Evolutionary conservation across 53 echinoderm and acorn worm genomes (phyloP).

Genomic region (Echinarachnius parma): DNA sequence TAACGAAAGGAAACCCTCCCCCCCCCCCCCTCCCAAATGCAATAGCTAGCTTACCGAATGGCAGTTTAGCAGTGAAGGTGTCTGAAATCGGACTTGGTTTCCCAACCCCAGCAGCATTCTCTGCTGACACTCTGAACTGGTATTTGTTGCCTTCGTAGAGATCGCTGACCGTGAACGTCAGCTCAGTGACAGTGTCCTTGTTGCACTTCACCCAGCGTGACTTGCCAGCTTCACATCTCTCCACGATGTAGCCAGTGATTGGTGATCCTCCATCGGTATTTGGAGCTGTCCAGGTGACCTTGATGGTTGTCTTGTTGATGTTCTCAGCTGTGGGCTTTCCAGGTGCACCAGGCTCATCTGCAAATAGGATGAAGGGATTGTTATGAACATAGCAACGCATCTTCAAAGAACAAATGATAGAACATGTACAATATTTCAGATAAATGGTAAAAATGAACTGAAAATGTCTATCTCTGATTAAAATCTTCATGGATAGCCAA

Average conservation of each 20-base stretch:
- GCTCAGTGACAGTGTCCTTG: constrained; percentile 44
- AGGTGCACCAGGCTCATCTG: constrained; percentile 68
- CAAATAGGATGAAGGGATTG: no score
- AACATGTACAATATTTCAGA: no score
- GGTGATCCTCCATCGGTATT: constrained; percentile 65
- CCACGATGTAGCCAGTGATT: constrained; percentile 64
- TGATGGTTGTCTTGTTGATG: constrained; percentile 60
- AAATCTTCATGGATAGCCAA: no score
- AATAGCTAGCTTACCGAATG: constrained; percentile 66
- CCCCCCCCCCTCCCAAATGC: no score
- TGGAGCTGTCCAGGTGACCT: constrained; percentile 68
- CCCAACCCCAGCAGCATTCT: constrained; percentile 72
- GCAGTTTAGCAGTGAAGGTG: constrained; percentile 49
- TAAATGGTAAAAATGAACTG: no score
- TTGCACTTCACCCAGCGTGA: constrained; percentile 58
- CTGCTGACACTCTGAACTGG: constrained; percentile 65
- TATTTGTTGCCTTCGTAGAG: constrained; percentile 60
- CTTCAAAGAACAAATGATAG: no score
- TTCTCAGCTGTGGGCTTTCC: constrained; percentile 57
- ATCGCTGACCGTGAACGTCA: constrained; percentile 50
- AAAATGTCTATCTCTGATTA: no score
- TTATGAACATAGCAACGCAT: no score
- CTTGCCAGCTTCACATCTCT: constrained; percentile 54
- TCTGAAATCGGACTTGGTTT: constrained; percentile 65
- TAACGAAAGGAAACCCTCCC: no score